phyloP scores from a whole-genome alignment of 1,140 invertebrate genomes.

The Venturia canescens region DNA sequence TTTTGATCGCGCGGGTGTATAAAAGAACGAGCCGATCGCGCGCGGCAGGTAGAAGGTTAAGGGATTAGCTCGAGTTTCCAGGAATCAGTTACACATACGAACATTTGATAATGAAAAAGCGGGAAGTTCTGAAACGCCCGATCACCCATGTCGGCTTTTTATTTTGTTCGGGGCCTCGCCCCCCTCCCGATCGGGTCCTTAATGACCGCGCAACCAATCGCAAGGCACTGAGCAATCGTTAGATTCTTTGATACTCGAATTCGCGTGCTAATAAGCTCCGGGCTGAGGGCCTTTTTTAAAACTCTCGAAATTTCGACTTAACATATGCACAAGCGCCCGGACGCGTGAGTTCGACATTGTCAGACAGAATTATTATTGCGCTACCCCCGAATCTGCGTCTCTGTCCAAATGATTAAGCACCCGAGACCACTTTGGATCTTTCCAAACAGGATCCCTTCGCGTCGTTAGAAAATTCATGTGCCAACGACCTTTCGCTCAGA shows the following conservation, averaged over 20 bases:
- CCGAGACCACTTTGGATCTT: too few relatives aligned
- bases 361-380: background rate
- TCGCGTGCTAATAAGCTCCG: background rate
- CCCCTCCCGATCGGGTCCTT: background rate
- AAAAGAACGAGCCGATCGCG: background rate
- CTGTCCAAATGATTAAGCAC: too few relatives aligned
- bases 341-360: background rate
- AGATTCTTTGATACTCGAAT: background rate
- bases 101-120: background rate
- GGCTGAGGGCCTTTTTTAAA: too few relatives aligned
- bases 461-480: too few relatives aligned
- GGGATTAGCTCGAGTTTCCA: background rate
- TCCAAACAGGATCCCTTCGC: too few relatives aligned
- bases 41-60: background rate
- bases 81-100: background rate
- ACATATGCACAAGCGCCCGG: background rate
- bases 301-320: background rate
- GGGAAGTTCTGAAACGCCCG: background rate
- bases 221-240: background rate
- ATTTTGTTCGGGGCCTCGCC: background rate
- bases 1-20: slow-evolving; percentile 18
- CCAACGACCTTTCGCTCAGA: too few relatives aligned
- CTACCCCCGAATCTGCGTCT: background rate
- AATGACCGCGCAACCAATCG: background rate
- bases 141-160: background rate